These are phyloP conservation scores for Tribolium madens DNA, from an alignment of 1,140 invertebrate species.

Conservation along the genomic window DNA sequence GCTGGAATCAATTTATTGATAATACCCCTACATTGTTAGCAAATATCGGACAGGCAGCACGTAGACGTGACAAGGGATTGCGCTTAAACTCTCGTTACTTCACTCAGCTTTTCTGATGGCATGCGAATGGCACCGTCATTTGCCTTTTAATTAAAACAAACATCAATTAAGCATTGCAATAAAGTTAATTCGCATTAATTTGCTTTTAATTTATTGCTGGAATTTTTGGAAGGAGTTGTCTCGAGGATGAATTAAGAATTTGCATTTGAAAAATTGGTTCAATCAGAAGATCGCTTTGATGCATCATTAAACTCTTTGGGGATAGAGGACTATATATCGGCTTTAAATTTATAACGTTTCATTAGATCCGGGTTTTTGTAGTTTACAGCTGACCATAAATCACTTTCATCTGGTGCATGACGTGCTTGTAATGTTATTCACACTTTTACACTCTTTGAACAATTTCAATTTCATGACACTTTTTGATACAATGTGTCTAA, in stretches of 20 bases:
- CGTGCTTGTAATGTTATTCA: background rate
- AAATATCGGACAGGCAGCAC: conserved; percentile 19
- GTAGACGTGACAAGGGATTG: conserved; percentile 18
- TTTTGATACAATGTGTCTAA: background rate
- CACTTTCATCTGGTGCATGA: conserved; percentile 15
- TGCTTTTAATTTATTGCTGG: conserved; percentile 11
- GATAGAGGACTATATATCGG: conserved; percentile 9
- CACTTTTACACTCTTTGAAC: background rate
- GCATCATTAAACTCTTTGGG: conserved; percentile 27
- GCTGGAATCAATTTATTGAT: conserved; percentile 35
- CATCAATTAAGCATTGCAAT: conserved; percentile 29
- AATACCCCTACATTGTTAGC: background rate
- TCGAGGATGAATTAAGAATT: conserved; percentile 5
- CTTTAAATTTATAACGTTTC: conserved; percentile 35
- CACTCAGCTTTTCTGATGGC: background rate
- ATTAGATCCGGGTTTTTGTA: conserved; percentile 20
- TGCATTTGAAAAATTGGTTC: conserved; percentile 25
- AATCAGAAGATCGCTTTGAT: conserved; percentile 2
- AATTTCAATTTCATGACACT: too few relatives aligned
- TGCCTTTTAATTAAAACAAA: conserved; percentile 22
- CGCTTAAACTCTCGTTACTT: background rate
- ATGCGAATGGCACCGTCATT: background rate
- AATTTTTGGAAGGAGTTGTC: background rate
- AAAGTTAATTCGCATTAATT: conserved; percentile 2
- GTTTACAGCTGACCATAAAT: conserved; percentile 25